These are phyloP conservation scores for Chloroclystis v-ata DNA, from an alignment of 2,888 invertebrate species.

Conservation along the genomic window DNA sequence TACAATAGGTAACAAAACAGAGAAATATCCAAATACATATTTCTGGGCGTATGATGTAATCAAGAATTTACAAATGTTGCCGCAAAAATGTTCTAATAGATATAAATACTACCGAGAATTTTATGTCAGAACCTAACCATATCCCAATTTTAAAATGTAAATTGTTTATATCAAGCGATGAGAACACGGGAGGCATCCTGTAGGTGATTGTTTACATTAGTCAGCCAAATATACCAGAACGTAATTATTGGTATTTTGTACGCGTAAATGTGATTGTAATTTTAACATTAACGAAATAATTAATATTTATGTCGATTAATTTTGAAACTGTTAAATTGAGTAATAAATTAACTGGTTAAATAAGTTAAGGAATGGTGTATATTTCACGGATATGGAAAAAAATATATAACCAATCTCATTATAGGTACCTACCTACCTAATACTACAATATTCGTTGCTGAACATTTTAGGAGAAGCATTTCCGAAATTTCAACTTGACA, in stretches of 20 bases:
- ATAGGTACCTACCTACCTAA: too few species aligned
- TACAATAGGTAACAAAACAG: constrained; percentile 7
- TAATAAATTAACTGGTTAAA: too few species aligned
- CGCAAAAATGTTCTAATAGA: constrained; percentile 20
- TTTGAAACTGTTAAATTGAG: too few species aligned
- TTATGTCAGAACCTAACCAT: constrained; percentile 37
- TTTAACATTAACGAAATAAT: not conserved
- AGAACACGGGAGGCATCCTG: constrained; percentile 35
- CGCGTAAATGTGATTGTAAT: not conserved
- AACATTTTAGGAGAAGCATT: too few species aligned
- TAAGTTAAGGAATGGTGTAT: too few species aligned
- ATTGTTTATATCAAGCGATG: constrained; percentile 47
- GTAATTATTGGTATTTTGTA: not conserved
- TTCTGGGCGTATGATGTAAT: not conserved
- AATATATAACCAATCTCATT: too few species aligned
- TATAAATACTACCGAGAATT: constrained; percentile 26
- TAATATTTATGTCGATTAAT: too few species aligned
- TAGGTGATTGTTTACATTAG: constrained; percentile 30
- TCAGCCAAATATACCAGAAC: constrained; percentile 8
- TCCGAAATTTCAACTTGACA: too few species aligned
- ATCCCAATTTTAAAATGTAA: constrained; percentile 46
- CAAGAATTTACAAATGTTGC: not conserved
- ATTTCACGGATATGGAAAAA: too few species aligned
- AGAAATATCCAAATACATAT: not conserved
- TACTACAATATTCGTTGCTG: too few species aligned